Base-by-base conservation (phyloP, 2,888 invertebrate genomes). In the Chalcis sispes region DNA sequence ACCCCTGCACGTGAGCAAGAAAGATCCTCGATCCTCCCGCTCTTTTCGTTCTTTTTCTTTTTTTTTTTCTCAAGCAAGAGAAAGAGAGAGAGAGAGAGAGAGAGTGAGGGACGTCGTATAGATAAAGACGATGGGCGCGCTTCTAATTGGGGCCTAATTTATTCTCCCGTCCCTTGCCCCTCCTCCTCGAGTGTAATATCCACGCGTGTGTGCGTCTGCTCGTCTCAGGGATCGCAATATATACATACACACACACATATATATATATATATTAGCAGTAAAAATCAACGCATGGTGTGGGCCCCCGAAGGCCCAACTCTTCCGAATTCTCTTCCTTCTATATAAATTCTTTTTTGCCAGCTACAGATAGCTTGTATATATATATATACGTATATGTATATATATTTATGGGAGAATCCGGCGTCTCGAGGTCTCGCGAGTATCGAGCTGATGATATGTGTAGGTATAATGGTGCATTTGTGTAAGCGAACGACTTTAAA, bases 141-240 rank as follows among this genome's bases (percentile, higher is more conserved):
- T 69, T 72, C 78, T 78, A 78, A 78, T 78, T 78, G 75, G 78
- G 78, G 72, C 75, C 78, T 78, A 78, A 78, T 78, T 78, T 75
- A 78, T 78, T 78, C 78, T 64, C 67, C 72, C 69, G 48, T 29
- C 50, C 36, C 48, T 32, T 58, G 32, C 54, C 13, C 20, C 50
- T 25, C 48, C 46, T 58, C 18, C 54, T 13, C 20, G 27, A 40
- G 40, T 42, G 27, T 4, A 25, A 54, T 46, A 40, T 48, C n/a
- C 20, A 25, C 25, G 42, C 36, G 40, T 23, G 40, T 29, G 52
- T 46, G 52, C 23, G 10, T 32, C 3, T 36, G 27, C 15, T 32
- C 50, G 54, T 13, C n/a, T n/a, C 52, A 25, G 66, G 56, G 66
- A 56, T 67, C 66, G 18, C 52, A 29, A 29, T 48, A 64, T 29